Evolutionary conservation across 2,888 invertebrate genomes (phyloP), one percentile per base, ranked within the genome.

Genomic region (Harpalus rufipes): DNA sequence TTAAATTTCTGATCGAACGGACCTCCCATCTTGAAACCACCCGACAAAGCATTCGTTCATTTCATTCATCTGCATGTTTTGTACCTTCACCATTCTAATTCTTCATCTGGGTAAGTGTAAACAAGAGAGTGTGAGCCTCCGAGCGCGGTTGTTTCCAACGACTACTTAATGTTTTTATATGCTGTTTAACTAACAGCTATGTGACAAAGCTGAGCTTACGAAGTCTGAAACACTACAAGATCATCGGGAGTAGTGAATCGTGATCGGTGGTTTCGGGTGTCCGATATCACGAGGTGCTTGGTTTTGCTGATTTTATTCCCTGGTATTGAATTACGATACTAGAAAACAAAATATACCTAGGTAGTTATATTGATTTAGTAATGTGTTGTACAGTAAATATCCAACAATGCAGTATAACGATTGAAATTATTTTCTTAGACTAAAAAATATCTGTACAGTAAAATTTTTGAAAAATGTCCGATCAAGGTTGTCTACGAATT

Each of bases 1-100:
- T 90, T 89, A 86, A 88, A 88, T 90, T 90, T 89, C 90, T 90
- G 90, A 90, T 88, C 87, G 86, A 88, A 86, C 86, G 89, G 90
- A 90, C 90, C 91, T 90, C 90, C 90, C 87, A 89, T 87, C 88
- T 88, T 86, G 89, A 88, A 87, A 87, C 87, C 86, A 88, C 87
- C 87, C 87, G 87, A 87, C 87, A 85, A 86, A 82, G 68, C 85
- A 87, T 83, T 86, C 41, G 85, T 21, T 86, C 88, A 87, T 72
- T 78, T 85, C 85, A 86, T 72, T 85, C 68, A 63, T 72, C 58
- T 65, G 76, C 16, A 79, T 85, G 58, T 78, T 44, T 74, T 85
- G 39, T 7, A n/a, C 16, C n/a, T 56, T 10, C 18, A 12, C 5
- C n/a, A 58, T 58, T 14, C 16, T 16, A 58, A 41, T 32, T 68